Evolutionary conservation across 2,797 vertebrate genomes (phyloP).

Genomic region (Tragopan temminckii): DNA sequence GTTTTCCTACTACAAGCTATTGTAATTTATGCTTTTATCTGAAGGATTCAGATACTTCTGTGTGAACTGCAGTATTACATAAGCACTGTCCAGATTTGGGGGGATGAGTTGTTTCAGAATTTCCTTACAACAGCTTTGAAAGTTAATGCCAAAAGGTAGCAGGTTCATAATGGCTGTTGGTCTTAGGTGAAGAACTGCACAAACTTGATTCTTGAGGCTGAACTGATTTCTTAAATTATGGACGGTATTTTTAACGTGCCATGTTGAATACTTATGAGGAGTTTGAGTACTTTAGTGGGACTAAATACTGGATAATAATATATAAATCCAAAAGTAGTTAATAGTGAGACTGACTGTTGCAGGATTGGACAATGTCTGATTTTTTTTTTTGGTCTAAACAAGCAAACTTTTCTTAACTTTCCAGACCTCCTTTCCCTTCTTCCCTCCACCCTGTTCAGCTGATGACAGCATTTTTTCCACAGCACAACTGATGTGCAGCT

Average conservation of each 20-base stretch:
- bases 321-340: not conserved
- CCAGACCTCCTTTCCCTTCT: not conserved
- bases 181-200: not conserved
- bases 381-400: not conserved
- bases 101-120: not conserved
- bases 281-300: not conserved
- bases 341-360: not conserved
- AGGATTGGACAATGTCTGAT: not conserved
- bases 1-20: not conserved
- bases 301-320: not conserved
- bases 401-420: not conserved
- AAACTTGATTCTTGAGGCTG: not conserved
- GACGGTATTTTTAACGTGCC: not conserved
- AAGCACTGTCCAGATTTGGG: not conserved
- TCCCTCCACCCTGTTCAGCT: not conserved
- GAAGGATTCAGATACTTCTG: not conserved
- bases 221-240: not conserved
- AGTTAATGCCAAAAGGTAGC: not conserved
- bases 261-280: not conserved
- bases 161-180: not conserved
- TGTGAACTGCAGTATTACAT: not conserved
- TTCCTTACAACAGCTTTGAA: not conserved
- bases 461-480: slow-evolving; percentile 27
- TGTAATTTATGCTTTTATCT: not conserved
- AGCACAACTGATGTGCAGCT: not conserved